Evolutionary conservation across 2,113 vertebrate species (phyloP).

Genomic region (Phaethornis superciliosus): DNA sequence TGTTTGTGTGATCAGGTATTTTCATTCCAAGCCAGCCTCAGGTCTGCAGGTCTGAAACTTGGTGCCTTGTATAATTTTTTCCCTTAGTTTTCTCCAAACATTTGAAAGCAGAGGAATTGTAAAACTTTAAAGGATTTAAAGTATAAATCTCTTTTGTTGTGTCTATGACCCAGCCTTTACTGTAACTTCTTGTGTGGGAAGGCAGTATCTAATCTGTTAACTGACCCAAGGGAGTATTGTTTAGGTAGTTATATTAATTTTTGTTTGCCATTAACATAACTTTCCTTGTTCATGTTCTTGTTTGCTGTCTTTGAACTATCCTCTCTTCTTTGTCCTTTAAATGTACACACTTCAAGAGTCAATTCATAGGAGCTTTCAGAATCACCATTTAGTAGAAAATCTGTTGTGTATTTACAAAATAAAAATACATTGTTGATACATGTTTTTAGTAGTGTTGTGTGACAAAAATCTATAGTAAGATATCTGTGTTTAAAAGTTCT

Average conservation of each 20-base stretch:
- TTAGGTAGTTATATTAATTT: neutral
- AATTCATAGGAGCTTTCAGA: neutral
- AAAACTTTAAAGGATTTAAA: neutral
- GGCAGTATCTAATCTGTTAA: neutral
- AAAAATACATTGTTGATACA: neutral
- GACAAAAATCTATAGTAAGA: slow-evolving; percentile 50
- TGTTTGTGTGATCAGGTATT: neutral
- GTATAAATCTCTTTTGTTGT: neutral
- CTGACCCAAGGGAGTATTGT: neutral
- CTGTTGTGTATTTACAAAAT: slow-evolving; percentile 41
- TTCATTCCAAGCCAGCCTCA: neutral
- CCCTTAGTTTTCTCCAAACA: neutral
- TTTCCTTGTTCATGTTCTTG: neutral
- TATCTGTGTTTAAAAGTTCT: slow-evolving; percentile 15
- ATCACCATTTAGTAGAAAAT: neutral
- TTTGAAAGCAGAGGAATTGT: neutral
- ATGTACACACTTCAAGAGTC: neutral
- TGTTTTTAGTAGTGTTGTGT: slow-evolving; percentile 38
- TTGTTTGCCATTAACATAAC: neutral
- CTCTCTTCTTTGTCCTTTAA: neutral
- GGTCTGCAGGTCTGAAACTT: neutral
- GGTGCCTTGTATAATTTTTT: neutral
- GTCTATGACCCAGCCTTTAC: neutral
- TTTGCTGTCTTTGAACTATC: neutral
- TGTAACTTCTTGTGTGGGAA: neutral